Base-by-base conservation (phyloP, 2,113 vertebrate genomes). In the Puma concolor region DNA sequence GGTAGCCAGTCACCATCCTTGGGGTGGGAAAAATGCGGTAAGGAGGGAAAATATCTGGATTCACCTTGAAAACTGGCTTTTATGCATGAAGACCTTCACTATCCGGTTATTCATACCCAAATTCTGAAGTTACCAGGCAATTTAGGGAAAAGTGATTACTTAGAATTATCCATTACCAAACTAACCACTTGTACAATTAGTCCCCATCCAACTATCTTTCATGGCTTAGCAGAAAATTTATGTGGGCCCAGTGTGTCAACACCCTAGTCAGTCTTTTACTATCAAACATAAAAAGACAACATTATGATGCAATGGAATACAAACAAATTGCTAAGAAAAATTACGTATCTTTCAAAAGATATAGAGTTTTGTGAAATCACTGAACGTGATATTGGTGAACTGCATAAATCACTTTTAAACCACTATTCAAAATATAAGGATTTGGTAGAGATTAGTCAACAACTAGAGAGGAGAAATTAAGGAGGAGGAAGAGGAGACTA, bases 211-310 rank as follows among this genome's bases (percentile, higher is more conserved):
- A 54, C 14, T 66, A n/a, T 52, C 33, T 81, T 92, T 92, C 21
- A 41, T 88, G 69, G 60, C 4, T 91, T 52, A 48, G 13, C 13
- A 89, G n/a, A 69, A 41, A 7, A 41, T 83, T 92, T 74, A 44
- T 23, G 48, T 74, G 16, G 50, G 12, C 12, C 15, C 67, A 50
- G 7, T 44, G 11, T 8, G 7, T 66, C 44, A 86, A 54, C 0
- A 36, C 12, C 11, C 3, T 69, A 19, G 12, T 85, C 7, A 23
- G 16, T 69, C 54, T 77, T 36, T 94, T 41, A 81, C 41, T 77
- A 79, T 69, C 48, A 96, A 95, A 29, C 91, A 81, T 57, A 54
- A 89, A 96, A 93, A 88, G 16, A 14, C 29, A 80, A 88, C 54
- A 85, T 25, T 41, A 57, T 10, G 13, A 76, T 84, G 44, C 7